Evolutionary conservation across 2,888 invertebrate genomes (phyloP).

Genomic region (Hydropsyche betteni): DNA sequence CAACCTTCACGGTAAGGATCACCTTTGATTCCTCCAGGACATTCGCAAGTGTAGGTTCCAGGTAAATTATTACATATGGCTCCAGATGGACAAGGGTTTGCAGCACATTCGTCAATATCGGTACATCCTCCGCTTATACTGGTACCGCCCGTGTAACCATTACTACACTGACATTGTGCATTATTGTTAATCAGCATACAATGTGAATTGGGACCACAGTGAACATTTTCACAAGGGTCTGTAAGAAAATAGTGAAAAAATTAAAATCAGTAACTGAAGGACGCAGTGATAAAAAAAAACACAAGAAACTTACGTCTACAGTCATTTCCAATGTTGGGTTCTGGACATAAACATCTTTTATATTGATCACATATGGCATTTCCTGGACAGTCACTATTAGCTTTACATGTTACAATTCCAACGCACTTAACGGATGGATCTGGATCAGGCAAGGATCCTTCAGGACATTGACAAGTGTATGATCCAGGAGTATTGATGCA

Average conservation of each 20-base stretch:
- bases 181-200: slow-evolving; percentile 85
- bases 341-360: slow-evolving; percentile 85
- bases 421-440: slow-evolving; percentile 84
- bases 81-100: slow-evolving; percentile 82
- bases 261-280: not conserved
- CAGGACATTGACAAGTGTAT: slow-evolving; percentile 82
- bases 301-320: slow-evolving; percentile 82
- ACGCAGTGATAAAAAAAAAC: slow-evolving; percentile 20
- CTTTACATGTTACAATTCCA: slow-evolving; percentile 80
- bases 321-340: slow-evolving; percentile 90
- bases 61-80: slow-evolving; percentile 90
- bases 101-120: slow-evolving; percentile 89
- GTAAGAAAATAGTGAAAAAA: slow-evolving; percentile 54
- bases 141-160: slow-evolving; percentile 80
- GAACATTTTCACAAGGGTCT: slow-evolving; percentile 90
- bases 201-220: slow-evolving; percentile 87
- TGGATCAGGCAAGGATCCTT: slow-evolving; percentile 83
- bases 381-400: slow-evolving; percentile 84
- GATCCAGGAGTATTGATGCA: slow-evolving; percentile 83
- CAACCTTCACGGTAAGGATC: slow-evolving; percentile 85
- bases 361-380: slow-evolving; percentile 85
- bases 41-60: slow-evolving; percentile 87
- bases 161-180: slow-evolving; percentile 85
- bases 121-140: slow-evolving; percentile 76
- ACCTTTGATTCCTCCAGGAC: slow-evolving; percentile 82